Evolutionary conservation across 2,797 vertebrate species (phyloP), one percentile per base, ranked within the genome.

Genomic region (Apodemus agrarius): DNA sequence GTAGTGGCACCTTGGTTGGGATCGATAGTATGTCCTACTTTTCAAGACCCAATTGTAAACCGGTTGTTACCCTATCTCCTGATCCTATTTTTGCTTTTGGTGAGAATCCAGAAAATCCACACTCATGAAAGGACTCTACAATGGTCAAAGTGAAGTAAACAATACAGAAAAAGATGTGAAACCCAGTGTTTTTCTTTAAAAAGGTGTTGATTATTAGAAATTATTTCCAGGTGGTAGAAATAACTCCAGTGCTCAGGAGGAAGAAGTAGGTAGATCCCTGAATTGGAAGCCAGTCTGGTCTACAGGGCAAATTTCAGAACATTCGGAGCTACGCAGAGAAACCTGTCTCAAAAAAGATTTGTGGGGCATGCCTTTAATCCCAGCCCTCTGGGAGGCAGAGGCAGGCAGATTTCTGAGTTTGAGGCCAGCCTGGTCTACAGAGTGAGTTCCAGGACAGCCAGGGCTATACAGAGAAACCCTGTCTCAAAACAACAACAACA

Each of bases 41-140:
- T 96, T 75, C 72, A 82, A 14, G 74, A 46, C 46, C 67, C 21
- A 19, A 54, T 83, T 93, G 21, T 69, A 54, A 89, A 94, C 90
- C 24, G 10, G 65, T 13, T 17, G 5, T 52, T 63, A 2, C 37
- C 37, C 31, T 29, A 46, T 26, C 0, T 46, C 16, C 37, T 6
- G 10, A 12, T 83, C n/a, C 34, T 49, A 69, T 80, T 90, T 79
- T 81, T 43, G 2, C 54, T 93, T 96, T 91, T 83, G 31, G 14
- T 93, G 37, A 52, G 34, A 91, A 80, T 54, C 40, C 90, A 90
- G 89, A 17, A 52, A 92, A 83, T 3, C 29, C 29, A 40, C 67
- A 67, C 74, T 83, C 22, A 37, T 54, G 34, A 90, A 59, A 92
- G 26, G 26, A 72, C 26, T 84, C 69, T 89, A 76, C 49, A 59